Evolutionary conservation across 2,797 vertebrate species (phyloP).

Genomic region (Bucorvus abyssinicus): DNA sequence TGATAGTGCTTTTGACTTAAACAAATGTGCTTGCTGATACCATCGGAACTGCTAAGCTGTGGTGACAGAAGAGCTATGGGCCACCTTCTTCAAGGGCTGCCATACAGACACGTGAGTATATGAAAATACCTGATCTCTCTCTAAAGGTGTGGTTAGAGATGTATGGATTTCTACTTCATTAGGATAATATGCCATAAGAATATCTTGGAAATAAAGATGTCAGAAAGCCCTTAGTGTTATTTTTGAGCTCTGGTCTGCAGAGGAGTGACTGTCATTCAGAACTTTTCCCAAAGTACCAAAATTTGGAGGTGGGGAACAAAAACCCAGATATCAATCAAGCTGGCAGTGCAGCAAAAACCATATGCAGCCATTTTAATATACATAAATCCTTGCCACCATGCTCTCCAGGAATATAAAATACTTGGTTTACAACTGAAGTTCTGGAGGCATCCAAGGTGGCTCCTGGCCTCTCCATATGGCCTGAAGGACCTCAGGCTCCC

Average conservation of each 20-base stretch:
- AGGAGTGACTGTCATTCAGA: not conserved
- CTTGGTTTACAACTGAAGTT: not conserved
- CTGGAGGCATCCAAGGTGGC: not conserved
- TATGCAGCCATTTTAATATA: not conserved
- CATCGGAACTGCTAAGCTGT: not conserved
- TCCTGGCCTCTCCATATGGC: not conserved
- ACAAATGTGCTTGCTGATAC: not conserved
- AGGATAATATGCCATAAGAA: not conserved
- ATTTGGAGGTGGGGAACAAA: not conserved
- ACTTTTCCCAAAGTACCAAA: not conserved
- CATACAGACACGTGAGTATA: fast-evolving
- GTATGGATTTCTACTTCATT: not conserved
- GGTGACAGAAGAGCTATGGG: not conserved
- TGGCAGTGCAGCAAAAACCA: not conserved
- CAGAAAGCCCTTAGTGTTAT: not conserved
- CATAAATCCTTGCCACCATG: not conserved
- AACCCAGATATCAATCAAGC: fast-evolving
- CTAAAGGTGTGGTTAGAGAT: not conserved
- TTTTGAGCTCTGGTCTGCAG: not conserved
- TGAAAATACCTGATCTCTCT: not conserved
- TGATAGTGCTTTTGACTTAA: not conserved
- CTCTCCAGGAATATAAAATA: not conserved
- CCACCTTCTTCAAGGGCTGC: not conserved
- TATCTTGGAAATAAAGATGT: not conserved
- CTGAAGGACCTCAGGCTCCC: not conserved